A percentile compares a stretch with the other conserved stretches of the same genome.
Conservation (phyloP, 2,797 vertebrate genomes). For the Onychomys arenicola region DNA sequence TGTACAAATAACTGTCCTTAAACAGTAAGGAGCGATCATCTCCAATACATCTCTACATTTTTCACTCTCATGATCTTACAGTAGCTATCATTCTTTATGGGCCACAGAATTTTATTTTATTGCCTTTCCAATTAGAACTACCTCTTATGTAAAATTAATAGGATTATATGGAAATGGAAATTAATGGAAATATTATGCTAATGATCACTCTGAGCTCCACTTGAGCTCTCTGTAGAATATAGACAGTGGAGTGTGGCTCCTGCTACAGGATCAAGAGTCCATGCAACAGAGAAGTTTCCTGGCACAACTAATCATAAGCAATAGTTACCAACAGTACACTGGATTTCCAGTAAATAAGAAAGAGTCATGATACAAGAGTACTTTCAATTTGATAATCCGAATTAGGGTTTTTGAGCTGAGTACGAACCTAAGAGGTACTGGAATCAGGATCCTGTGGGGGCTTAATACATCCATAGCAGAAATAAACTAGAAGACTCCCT, state of each 20-base stretch:
- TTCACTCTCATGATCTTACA: neutral
- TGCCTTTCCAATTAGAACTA: constrained; percentile 18
- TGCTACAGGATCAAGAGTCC: neutral
- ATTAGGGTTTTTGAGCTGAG: neutral
- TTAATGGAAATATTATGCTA: constrained; percentile 73
- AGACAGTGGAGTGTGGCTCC: constrained; percentile 14
- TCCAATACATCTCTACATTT: neutral
- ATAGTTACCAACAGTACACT: neutral
- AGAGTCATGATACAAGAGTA: constrained; percentile 20
- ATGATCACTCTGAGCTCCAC: neutral
- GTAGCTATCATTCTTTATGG: neutral
- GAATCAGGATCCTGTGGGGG: neutral
- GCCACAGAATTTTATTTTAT: constrained; percentile 5
- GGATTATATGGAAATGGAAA: constrained; percentile 58
- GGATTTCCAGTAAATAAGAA: constrained; percentile 61
- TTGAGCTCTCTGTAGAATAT: constrained; percentile 6
- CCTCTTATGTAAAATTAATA: constrained; percentile 70
- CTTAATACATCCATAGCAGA: neutral
- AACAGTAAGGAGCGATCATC: neutral
- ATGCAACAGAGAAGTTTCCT: constrained; percentile 22
- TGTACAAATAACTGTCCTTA: neutral
- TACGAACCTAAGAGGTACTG: neutral
- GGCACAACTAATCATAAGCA: constrained; percentile 60
- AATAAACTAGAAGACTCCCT: neutral
- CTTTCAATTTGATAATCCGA: constrained; percentile 8